These are phyloP conservation scores for Lagopus muta DNA, from an alignment of 2,113 vertebrate genomes.

Conservation along the genomic window DNA sequence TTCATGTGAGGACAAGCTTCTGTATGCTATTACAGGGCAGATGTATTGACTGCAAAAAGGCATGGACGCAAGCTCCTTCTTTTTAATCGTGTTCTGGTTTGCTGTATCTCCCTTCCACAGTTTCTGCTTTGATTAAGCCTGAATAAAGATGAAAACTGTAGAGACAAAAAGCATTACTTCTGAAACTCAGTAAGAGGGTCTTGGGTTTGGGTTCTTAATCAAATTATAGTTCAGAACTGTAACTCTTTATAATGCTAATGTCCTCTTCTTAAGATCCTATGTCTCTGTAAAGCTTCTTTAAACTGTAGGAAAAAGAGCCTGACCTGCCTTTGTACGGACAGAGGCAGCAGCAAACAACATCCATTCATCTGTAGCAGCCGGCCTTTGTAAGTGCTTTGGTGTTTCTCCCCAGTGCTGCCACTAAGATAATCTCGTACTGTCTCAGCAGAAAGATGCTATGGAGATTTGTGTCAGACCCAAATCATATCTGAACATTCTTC, in stretches of 20 bases:
- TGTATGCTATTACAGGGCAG: neutral
- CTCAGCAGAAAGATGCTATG: neutral
- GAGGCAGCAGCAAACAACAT: neutral
- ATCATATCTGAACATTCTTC: neutral
- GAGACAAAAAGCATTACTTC: neutral
- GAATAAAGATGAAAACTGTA: neutral
- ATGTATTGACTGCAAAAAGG: neutral
- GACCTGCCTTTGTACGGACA: neutral
- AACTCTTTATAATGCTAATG: neutral
- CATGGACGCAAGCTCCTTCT: neutral
- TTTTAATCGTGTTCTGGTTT: neutral
- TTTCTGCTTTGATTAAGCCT: neutral
- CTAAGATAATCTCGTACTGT: neutral
- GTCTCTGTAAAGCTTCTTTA: neutral
- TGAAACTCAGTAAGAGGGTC: neutral
- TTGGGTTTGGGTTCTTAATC: neutral
- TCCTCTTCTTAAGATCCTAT: neutral
- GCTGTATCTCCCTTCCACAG: neutral
- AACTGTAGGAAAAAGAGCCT: neutral
- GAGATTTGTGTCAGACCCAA: neutral
- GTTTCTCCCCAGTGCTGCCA: neutral
- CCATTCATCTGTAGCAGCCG: neutral
- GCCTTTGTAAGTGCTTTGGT: neutral
- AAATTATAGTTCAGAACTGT: neutral
- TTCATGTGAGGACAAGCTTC: neutral